Evolutionary conservation across 2,797 vertebrate species (phyloP).

Genomic region (Simalia tracyae): DNA sequence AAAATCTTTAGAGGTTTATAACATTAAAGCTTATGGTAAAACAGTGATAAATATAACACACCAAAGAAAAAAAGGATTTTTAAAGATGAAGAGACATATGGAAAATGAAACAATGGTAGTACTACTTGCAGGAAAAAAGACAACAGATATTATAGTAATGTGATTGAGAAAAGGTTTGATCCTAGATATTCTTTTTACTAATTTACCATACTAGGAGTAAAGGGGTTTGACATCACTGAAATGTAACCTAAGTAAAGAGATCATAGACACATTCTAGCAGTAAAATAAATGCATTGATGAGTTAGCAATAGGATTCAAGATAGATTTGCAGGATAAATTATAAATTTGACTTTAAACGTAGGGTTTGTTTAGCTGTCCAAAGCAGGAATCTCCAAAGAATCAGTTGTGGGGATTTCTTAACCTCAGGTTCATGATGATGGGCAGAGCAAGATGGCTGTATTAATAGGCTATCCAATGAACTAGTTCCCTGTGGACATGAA

Average conservation of each 20-base stretch:
- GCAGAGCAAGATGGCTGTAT: too few species aligned
- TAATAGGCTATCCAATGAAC: too few species aligned
- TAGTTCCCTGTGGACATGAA: too few species aligned
- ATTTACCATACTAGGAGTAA: neutral
- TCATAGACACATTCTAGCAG: neutral
- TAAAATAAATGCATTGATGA: neutral
- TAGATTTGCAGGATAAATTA: too few species aligned
- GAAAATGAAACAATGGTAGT: neutral
- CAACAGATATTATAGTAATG: neutral
- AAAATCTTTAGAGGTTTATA: constrained; percentile 16
- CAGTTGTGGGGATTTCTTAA: neutral
- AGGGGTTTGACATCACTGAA: neutral
- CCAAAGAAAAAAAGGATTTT: neutral
- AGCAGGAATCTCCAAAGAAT: too few species aligned
- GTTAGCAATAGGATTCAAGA: neutral
- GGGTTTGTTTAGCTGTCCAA: neutral
- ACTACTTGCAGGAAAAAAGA: neutral
- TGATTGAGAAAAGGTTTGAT: neutral
- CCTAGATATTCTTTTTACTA: neutral
- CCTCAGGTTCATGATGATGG: neutral
- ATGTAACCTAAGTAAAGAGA: neutral
- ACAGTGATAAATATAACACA: neutral
- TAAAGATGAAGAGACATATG: neutral
- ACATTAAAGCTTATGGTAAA: neutral
- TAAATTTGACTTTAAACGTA: too few species aligned